phyloP scores from a whole-genome alignment of 2,797 vertebrate genomes.

The Oreortyx pictus region DNA sequence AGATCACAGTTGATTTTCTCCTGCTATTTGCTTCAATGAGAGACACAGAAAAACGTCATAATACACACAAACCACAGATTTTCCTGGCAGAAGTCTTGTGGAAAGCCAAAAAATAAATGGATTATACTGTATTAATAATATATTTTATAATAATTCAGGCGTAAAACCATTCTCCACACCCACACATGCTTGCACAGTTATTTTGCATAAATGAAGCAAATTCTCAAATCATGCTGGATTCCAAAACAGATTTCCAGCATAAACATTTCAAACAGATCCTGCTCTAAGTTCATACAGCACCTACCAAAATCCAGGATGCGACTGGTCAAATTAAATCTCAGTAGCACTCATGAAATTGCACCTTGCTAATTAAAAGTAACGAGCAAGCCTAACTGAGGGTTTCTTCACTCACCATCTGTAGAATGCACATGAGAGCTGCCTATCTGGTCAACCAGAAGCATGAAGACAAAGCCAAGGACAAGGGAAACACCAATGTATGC shows the following conservation, averaged over 20 bases:
- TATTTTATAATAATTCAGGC: neutral
- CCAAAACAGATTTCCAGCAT: neutral
- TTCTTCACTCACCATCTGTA: slow-evolving; percentile 86
- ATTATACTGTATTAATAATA: neutral
- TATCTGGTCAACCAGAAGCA: slow-evolving; percentile 97
- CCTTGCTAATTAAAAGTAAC: neutral
- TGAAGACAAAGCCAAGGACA: slow-evolving; percentile 97
- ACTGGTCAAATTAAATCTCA: neutral
- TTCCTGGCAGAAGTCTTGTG: neutral
- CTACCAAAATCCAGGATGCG: neutral
- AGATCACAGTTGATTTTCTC: neutral
- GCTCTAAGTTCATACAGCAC: neutral
- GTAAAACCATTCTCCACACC: neutral
- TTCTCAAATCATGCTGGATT: neutral
- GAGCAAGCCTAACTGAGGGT: neutral
- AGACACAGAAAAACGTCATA: neutral
- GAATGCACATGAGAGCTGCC: slow-evolving; percentile 93
- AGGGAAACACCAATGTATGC: slow-evolving; percentile 96
- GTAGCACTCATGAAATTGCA: neutral
- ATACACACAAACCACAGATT: neutral
- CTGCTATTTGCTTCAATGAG: neutral
- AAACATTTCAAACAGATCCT: neutral
- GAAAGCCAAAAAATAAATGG: neutral
- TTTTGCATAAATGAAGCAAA: neutral
- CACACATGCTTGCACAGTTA: accelerated